phyloP scores from a whole-genome alignment of 2,113 vertebrate genomes.

The Saguinus midas region DNA sequence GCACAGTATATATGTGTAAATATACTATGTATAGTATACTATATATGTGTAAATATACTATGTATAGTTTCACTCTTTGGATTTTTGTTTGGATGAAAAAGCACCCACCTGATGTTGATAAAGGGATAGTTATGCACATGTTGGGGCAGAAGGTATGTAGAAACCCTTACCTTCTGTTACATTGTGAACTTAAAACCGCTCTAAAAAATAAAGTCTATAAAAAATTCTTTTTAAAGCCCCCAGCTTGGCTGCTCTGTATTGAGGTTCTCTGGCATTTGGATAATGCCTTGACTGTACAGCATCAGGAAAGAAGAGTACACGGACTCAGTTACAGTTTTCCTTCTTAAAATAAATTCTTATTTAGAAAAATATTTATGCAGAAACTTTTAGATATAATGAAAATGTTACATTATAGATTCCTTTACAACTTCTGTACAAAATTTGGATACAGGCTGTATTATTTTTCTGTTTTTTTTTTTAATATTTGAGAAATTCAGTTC shows the following conservation, averaged over 20 bases:
- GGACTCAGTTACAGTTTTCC: constrained; percentile 3
- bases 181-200: neutral
- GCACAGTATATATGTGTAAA: neutral
- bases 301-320: neutral
- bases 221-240: neutral
- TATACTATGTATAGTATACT: neutral
- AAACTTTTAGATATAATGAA: constrained; percentile 47
- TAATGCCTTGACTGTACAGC: constrained; percentile 16
- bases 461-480: constrained; percentile 55
- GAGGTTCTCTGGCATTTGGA: constrained; percentile 34
- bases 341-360: constrained; percentile 31
- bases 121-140: neutral
- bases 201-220: neutral
- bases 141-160: neutral
- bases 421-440: constrained; percentile 1
- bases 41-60: neutral
- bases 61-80: neutral
- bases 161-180: neutral
- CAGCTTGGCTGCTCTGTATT: neutral
- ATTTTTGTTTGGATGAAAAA: neutral
- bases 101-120: neutral
- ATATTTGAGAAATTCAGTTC: constrained; percentile 36
- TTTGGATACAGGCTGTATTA: neutral
- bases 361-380: constrained; percentile 24
- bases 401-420: constrained; percentile 32